Conservation (phyloP, 2,113 vertebrate genomes). For the Pteruthius melanotis region DNA sequence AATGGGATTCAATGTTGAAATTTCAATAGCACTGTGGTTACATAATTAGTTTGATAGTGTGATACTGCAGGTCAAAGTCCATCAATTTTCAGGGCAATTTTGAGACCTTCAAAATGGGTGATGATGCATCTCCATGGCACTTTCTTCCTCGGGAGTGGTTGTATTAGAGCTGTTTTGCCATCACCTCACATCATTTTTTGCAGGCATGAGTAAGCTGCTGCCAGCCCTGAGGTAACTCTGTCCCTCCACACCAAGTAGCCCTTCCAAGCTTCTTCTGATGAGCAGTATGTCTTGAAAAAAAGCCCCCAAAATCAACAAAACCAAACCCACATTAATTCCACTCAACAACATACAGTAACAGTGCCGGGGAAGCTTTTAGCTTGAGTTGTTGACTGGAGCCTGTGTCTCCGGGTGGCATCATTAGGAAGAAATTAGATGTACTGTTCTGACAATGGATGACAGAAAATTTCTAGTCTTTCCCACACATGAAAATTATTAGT, state of each 20-base stretch:
- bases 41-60: not conserved
- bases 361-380: not conserved
- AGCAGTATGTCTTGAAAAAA: not conserved
- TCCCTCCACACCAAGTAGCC: not conserved
- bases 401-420: not conserved
- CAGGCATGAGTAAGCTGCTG: not conserved
- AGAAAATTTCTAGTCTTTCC: not conserved
- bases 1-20: not conserved
- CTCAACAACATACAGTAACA: not conserved
- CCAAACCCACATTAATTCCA: not conserved
- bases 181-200: not conserved
- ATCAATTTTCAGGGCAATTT: not conserved
- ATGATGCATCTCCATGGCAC: not conserved
- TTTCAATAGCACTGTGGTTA: not conserved
- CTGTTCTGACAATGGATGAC: not conserved
- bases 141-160: not conserved
- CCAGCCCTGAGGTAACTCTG: not conserved
- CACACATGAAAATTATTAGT: not conserved
- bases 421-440: not conserved
- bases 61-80: not conserved
- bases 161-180: not conserved
- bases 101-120: not conserved
- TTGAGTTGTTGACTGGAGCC: not conserved
- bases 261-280: not conserved
- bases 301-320: not conserved